Percentiles rank a stretch among this genome's conserved stretches.
These are phyloP conservation scores for Pachliopta kotzebuea DNA, from an alignment of 2,888 invertebrate genomes.

Conservation along the genomic window DNA sequence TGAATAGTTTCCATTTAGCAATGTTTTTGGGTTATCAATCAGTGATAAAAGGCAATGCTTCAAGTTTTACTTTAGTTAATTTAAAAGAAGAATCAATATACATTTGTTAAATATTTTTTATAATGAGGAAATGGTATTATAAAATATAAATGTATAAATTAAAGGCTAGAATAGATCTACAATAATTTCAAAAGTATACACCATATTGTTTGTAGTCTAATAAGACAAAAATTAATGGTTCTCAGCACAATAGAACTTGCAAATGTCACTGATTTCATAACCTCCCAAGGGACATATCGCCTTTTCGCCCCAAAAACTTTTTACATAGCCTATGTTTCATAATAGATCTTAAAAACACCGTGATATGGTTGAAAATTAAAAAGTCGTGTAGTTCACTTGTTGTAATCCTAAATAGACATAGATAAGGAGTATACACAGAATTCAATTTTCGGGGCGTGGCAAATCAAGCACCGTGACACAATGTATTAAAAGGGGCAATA, in stretches of 20 bases:
- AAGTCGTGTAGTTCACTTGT: slow-evolving; percentile 38
- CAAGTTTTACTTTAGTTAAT: no score
- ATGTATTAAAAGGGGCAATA: slow-evolving; percentile 78
- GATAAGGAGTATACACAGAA: slow-evolving; percentile 70
- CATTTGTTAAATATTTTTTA: no score
- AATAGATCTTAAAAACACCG: slow-evolving; percentile 38
- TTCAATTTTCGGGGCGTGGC: slow-evolving; percentile 80
- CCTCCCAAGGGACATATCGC: slow-evolving; percentile 79
- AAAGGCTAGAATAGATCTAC: no score
- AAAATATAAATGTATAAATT: no score
- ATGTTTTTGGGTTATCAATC: no score
- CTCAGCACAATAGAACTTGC: slow-evolving; percentile 81
- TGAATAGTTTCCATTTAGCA: no score
- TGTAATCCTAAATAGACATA: slow-evolving; percentile 53
- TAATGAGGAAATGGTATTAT: no score
- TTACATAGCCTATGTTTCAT: slow-evolving; percentile 35
- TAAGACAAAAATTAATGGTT: slow-evolving; percentile 79
- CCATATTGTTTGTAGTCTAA: slow-evolving; percentile 75
- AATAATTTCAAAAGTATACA: neutral
- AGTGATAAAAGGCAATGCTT: no score
- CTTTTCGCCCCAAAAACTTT: slow-evolving; percentile 72
- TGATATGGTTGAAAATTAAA: slow-evolving; percentile 42
- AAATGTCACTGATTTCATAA: slow-evolving; percentile 86
- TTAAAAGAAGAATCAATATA: no score
- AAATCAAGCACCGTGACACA: slow-evolving; percentile 78